Evolutionary conservation across 2,113 vertebrate species (phyloP), one percentile per base, ranked within the genome.

Genomic region (Lophochroa leadbeateri): DNA sequence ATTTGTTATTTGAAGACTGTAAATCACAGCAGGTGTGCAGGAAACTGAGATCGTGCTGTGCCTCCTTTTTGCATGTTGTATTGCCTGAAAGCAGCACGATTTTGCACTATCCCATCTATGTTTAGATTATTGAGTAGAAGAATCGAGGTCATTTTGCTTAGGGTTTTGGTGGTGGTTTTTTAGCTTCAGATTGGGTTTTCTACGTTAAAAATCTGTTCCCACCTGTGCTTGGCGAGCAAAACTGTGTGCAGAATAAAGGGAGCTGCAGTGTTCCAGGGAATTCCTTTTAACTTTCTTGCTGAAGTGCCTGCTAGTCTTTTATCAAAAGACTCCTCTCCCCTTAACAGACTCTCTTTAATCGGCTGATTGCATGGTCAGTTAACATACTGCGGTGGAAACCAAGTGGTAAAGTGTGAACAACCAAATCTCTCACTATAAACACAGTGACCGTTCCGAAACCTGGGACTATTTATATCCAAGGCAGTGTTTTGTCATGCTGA

Each of bases 331-430:
- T 91, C 80, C 81, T 50, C 61, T 52, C 16, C 39, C 74, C 47
- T 96, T 96, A 92, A 86, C 95, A 95, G 89, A 87, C 81, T 76
- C 69, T 37, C 86, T 96, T 96, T 94, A 97, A 96, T 96, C 92
- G 94, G 65, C 92, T 89, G 68, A 86, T 96, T 75, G 88, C 89
- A 5, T 69, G 89, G 74, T 47, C 93, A 87, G 86, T 95, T 95
- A 90, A 89, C 94, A 61, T 14, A 68, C 91, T 13, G 35, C 0
- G 1, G 77, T 91, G 89, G 96, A 94, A 94, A 78, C 89, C 96
- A 96, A 96, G 93, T 94, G 95, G 95, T 27, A 8, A 97, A 87
- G 96, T 96, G 96, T 94, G 91, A 97, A 96, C 81, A 91, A 8
- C 55, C 1, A 1, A 60, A 88, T 23, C 74, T 49, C 72, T 69